Evolutionary conservation across 2,888 invertebrate species (phyloP).

Genomic region (Stramonita haemastoma): DNA sequence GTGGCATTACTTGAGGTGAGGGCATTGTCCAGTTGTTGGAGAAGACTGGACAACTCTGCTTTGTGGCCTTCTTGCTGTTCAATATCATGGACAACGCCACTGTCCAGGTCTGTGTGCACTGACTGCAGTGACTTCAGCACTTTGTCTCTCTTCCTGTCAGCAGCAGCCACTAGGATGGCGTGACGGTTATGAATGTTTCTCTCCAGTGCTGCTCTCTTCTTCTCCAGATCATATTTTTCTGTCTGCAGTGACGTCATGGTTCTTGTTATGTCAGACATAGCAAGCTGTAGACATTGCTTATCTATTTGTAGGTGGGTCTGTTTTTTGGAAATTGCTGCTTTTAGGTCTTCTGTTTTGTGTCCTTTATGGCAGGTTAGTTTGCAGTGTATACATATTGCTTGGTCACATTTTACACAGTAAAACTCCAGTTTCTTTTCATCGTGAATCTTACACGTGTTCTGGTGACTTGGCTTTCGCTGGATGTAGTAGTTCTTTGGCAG

Average conservation of each 20-base stretch:
- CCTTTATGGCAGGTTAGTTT: not conserved
- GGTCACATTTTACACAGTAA: not conserved
- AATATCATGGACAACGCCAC: too few relatives aligned
- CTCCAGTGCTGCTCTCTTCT: not conserved
- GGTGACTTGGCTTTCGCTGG: too few relatives aligned
- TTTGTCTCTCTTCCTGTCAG: not conserved
- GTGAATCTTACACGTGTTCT: too few relatives aligned
- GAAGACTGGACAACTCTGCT: too few relatives aligned
- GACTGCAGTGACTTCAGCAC: not conserved
- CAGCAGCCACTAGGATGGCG: not conserved
- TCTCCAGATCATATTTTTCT: not conserved
- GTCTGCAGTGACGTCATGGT: not conserved
- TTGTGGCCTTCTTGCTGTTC: too few relatives aligned
- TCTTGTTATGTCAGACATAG: not conserved
- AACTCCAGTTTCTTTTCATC: too few relatives aligned
- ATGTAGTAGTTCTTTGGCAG: too few relatives aligned
- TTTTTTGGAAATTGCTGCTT: not conserved
- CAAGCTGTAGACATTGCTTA: not conserved
- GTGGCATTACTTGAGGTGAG: too few relatives aligned
- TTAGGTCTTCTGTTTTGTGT: not conserved
- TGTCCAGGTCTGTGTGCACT: too few relatives aligned
- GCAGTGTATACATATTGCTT: not conserved
- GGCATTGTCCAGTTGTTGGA: too few relatives aligned
- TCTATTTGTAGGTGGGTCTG: not conserved
- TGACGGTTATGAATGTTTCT: not conserved